These are phyloP conservation scores for Criorhina ranunculi DNA, from an alignment of 2,888 invertebrate species.

Conservation along the genomic window DNA sequence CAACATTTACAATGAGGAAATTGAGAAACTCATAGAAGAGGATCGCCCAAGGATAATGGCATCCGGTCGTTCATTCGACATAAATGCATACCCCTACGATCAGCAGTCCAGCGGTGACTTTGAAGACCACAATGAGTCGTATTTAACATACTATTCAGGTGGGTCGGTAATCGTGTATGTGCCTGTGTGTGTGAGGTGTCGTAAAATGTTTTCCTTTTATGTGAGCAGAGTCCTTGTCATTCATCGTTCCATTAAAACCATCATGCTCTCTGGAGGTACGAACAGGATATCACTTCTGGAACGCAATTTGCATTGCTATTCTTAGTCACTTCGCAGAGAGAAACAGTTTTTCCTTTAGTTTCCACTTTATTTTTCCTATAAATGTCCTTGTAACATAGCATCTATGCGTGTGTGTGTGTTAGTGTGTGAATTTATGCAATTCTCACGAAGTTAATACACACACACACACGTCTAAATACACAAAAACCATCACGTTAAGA, in stretches of 20 bases:
- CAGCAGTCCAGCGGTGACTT: slow-evolving; percentile 81
- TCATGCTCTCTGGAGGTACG: background rate
- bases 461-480: no score
- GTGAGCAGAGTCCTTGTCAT: slow-evolving; percentile 26
- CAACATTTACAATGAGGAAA: slow-evolving; percentile 84
- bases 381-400: slow-evolving; percentile 21
- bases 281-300: slow-evolving; percentile 44
- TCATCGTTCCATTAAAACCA: slow-evolving; percentile 52
- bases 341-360: slow-evolving; percentile 2
- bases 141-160: slow-evolving; percentile 83
- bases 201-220: background rate
- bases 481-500: no score
- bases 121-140: slow-evolving; percentile 84
- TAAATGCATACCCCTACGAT: slow-evolving; percentile 83
- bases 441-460: slow-evolving; percentile 40
- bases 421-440: slow-evolving; percentile 67
- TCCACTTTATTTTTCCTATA: background rate
- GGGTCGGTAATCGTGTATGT: slow-evolving; percentile 81
- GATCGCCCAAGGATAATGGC: slow-evolving; percentile 84
- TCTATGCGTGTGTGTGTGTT: slow-evolving; percentile 18
- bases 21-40: slow-evolving; percentile 84
- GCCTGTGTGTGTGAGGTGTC: background rate
- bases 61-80: slow-evolving; percentile 84
- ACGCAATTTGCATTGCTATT: slow-evolving; percentile 69
- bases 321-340: slow-evolving; percentile 15